Evolutionary conservation across 1,140 invertebrate species (phyloP).

Genomic region (Orchesella cincta): DNA sequence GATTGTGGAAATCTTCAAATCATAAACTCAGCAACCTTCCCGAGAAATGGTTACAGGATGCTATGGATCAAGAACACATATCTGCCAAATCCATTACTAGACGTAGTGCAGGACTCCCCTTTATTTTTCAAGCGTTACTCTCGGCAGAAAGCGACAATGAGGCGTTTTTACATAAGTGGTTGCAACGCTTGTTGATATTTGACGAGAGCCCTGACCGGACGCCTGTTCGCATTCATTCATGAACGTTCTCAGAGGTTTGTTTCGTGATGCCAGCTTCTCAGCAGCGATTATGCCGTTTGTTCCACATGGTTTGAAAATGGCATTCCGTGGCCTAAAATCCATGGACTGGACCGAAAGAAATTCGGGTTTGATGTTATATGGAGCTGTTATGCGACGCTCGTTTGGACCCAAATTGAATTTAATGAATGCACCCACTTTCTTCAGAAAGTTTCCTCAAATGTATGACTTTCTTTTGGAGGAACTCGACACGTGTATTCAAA

Average conservation of each 20-base stretch:
- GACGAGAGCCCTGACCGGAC: constrained; percentile 56
- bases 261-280: constrained; percentile 72
- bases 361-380: constrained; percentile 80
- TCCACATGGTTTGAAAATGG: constrained; percentile 64
- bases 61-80: constrained; percentile 58
- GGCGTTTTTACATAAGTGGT: constrained; percentile 30
- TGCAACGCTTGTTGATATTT: constrained; percentile 26
- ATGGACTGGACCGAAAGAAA: constrained; percentile 82
- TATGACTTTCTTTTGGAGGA: constrained; percentile 75
- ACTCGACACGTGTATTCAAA: constrained; percentile 60
- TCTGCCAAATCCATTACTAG: constrained; percentile 75
- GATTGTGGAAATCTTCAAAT: constrained; percentile 64
- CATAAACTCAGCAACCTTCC: constrained; percentile 67
- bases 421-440: constrained; percentile 73
- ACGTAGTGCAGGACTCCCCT: constrained; percentile 86
- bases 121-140: constrained; percentile 80
- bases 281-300: constrained; percentile 73
- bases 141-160: constrained; percentile 63
- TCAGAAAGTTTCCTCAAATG: constrained; percentile 76
- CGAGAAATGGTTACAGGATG: constrained; percentile 68
- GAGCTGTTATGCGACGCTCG: constrained; percentile 79
- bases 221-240: constrained; percentile 71
- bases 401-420: constrained; percentile 81
- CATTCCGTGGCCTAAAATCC: constrained; percentile 73
- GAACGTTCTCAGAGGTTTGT: constrained; percentile 82